These are phyloP conservation scores for Corydoras sp. DNA, from an alignment of 2,113 vertebrate species.

Conservation along the genomic window DNA sequence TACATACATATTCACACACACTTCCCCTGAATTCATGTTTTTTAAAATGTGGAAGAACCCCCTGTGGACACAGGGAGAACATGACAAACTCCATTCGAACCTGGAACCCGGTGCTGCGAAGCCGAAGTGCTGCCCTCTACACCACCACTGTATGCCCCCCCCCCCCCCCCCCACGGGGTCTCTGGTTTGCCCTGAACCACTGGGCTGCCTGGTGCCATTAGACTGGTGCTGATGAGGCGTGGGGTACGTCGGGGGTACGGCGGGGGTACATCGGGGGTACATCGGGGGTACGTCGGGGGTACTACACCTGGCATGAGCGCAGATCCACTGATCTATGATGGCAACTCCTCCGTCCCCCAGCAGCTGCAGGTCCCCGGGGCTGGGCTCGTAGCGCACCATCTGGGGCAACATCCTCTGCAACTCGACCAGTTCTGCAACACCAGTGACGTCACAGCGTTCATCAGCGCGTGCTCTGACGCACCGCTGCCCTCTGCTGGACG, in stretches of 20 bases:
- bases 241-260: neutral
- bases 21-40: too few relatives aligned
- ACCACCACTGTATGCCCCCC: too few relatives aligned
- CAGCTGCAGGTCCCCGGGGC: constrained; percentile 77
- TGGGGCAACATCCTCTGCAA: constrained; percentile 76
- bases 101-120: too few relatives aligned
- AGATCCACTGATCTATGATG: constrained; percentile 97
- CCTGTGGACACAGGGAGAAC: too few relatives aligned
- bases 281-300: neutral
- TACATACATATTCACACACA: too few relatives aligned
- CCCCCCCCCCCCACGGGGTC: too few relatives aligned
- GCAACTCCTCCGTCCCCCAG: constrained; percentile 89
- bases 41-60: too few relatives aligned
- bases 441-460: neutral
- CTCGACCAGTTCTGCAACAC: constrained; percentile 70
- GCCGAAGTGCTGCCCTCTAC: too few relatives aligned
- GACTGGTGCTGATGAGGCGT: neutral
- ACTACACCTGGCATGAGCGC: constrained; percentile 83
- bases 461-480: neutral
- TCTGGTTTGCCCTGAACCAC: too few relatives aligned
- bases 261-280: neutral
- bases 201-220: too few relatives aligned
- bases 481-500: neutral
- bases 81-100: too few relatives aligned
- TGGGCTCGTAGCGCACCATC: constrained; percentile 82